These are phyloP conservation scores for Epizoanthus illoricatus DNA, from an alignment of 92 coral and sea anemone species.

Conservation along the genomic window DNA sequence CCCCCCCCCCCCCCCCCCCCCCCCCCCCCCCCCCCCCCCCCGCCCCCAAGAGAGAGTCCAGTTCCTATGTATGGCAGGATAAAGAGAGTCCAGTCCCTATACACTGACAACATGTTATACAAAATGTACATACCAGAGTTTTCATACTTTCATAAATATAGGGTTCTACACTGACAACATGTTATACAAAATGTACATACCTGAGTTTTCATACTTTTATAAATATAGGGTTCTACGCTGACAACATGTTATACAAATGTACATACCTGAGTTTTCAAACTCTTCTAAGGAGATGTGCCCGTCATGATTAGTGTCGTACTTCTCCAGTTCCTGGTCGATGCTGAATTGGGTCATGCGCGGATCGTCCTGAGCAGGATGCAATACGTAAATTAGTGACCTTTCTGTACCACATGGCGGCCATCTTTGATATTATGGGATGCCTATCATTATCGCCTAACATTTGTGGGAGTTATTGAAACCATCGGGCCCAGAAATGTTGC, in stretches of 20 bases:
- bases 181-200: neutral
- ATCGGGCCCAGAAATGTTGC: too few relatives aligned
- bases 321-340: conserved; percentile 74
- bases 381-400: neutral
- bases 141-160: conserved; percentile 83
- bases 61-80: too few relatives aligned
- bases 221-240: conserved; percentile 35
- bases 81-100: too few relatives aligned
- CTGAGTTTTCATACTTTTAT: conserved; percentile 74
- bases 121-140: conserved; percentile 11
- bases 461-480: too few relatives aligned
- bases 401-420: too few relatives aligned
- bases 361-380: conserved; percentile 57
- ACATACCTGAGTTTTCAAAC: conserved; percentile 59
- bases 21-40: too few relatives aligned
- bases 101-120: too few relatives aligned
- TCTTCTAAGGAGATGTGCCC: conserved; percentile 85
- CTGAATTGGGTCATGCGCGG: conserved; percentile 71
- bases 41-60: too few relatives aligned
- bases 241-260: neutral
- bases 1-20: too few relatives aligned
- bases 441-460: too few relatives aligned
- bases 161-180: conserved; percentile 12
- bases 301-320: conserved; percentile 87
- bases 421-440: too few relatives aligned